Evolutionary conservation across 2,113 vertebrate genomes (phyloP), one percentile per base, ranked within the genome.

Genomic region (Narcine bancroftii): DNA sequence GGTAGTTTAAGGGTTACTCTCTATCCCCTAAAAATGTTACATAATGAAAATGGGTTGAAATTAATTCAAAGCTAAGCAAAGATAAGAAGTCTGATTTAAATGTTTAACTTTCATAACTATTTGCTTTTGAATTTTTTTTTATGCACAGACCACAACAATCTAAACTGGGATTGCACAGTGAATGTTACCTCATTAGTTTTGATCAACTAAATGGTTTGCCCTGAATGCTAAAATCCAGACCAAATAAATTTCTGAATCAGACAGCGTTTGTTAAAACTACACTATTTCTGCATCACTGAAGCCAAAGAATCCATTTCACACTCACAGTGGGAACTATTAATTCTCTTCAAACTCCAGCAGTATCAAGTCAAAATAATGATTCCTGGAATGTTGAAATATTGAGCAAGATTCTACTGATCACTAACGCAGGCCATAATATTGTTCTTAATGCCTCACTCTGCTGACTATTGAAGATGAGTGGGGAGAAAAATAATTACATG

Each of bases 331-430:
- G 45, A 81, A 81, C 47, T 45, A 89, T 39, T 39, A 89, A 89
- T 24, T 89, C 56, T 65, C 21, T 89, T 89, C 87, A 91, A 66
- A 91, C 26, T 69, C 87, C 39, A 69, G 87, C 19, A 66, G 56
- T 11, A 89, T 24, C 63, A 91, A 91, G 63, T 21, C 63, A 91
- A 69, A 91, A 91, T 91, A 69, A 87, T n/a, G 33, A 87, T 87
- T 60, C 13, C 81, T n/a, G 29, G 50, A 85, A 56, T 85, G 81
- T 56, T 85, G 60, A 85, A 85, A 36, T 60, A 60, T 87, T 87
- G 81, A 85, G 50, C 15, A 85, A 56, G 53, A 85, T 1, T 87
- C 53, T 6, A 29, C 26, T 69, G 89, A 69, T 91, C 47, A 69
- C 7, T 91, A 45, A 91, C 71, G 65, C 21, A 91, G 39, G 29